Evolutionary conservation across 2,113 vertebrate genomes (phyloP).

Genomic region (Thermophis baileyi): DNA sequence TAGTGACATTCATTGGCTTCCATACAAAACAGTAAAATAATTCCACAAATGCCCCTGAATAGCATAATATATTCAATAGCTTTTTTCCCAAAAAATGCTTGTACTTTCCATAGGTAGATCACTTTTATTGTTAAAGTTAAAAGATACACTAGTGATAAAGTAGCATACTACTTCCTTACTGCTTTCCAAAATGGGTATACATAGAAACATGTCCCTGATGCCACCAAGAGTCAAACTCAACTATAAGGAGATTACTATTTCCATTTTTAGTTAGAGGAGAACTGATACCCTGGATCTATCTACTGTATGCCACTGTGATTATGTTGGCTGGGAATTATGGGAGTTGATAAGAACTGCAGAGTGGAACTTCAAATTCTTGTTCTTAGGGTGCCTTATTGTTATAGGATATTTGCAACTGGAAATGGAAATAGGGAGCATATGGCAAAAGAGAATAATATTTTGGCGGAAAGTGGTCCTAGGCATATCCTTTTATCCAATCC

Average conservation of each 20-base stretch:
- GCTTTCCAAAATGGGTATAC: not conserved
- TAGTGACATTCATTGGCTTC: not conserved
- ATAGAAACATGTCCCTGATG: not conserved
- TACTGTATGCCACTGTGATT: not conserved
- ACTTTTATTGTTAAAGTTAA: not conserved
- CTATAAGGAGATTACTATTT: not conserved
- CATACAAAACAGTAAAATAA: constrained; percentile 3
- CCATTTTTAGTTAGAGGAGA: not conserved
- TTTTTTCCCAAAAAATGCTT: not conserved
- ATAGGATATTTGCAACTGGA: not conserved
- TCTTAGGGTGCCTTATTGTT: not conserved
- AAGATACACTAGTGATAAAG: not conserved
- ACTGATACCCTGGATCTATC: not conserved
- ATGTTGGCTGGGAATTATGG: not conserved
- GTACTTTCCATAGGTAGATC: not conserved
- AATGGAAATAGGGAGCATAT: not conserved
- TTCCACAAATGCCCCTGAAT: not conserved
- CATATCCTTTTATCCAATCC: not conserved
- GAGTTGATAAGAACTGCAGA: not conserved
- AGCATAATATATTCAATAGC: accelerated
- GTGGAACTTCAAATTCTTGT: not conserved
- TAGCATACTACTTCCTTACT: not conserved
- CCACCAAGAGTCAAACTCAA: not conserved
- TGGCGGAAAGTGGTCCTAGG: not conserved
- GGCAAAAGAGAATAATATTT: not conserved